Conservation (phyloP, 2,888 invertebrate species). For the Dolomedes plantarius region DNA sequence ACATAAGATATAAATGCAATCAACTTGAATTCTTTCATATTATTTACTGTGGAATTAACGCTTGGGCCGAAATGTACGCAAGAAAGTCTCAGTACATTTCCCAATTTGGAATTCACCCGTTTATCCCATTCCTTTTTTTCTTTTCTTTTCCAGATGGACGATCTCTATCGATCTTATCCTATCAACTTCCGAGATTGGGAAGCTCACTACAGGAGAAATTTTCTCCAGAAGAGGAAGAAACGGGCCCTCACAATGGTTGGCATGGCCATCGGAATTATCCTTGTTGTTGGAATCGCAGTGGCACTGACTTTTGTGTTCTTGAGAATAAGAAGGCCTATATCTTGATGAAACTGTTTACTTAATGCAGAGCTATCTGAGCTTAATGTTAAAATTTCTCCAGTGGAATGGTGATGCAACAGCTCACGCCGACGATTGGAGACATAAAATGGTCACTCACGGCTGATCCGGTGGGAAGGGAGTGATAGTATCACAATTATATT, state of each 20-base stretch:
- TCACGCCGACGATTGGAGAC: too few species aligned
- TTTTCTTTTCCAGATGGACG: constrained; percentile 53
- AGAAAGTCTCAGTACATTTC: too few species aligned
- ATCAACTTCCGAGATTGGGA: constrained; percentile 66
- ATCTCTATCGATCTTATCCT: constrained; percentile 60
- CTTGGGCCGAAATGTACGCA: too few species aligned
- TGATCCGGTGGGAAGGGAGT: too few species aligned
- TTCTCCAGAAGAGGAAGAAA: constrained; percentile 39
- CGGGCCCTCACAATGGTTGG: constrained; percentile 64
- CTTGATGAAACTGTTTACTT: background rate
- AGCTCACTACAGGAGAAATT: constrained; percentile 52
- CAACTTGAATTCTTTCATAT: too few species aligned
- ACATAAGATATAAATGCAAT: too few species aligned
- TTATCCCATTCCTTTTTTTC: too few species aligned
- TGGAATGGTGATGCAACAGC: too few species aligned
- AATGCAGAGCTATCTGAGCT: background rate
- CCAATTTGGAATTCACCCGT: too few species aligned
- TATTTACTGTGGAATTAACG: too few species aligned
- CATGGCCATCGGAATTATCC: constrained; percentile 65
- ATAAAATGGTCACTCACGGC: too few species aligned
- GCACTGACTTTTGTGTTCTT: constrained; percentile 60
- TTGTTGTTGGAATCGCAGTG: constrained; percentile 61
- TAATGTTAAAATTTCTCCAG: background rate
- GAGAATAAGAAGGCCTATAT: constrained; percentile 44
- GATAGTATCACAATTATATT: too few species aligned